Base-by-base conservation (phyloP, 1,140 invertebrate genomes). In the Acromyrmex heyeri region DNA sequence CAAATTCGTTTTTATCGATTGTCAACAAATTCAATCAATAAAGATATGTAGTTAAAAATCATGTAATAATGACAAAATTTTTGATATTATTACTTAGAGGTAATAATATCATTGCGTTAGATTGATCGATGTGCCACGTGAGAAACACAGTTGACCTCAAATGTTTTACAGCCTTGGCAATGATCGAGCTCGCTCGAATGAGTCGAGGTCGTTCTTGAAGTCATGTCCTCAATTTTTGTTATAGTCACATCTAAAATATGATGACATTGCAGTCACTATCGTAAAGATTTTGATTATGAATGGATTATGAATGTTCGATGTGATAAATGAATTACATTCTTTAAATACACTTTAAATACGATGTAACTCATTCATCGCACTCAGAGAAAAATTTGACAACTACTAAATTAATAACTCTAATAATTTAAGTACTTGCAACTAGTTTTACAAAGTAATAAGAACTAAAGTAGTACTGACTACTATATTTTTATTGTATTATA, bases 121-220 rank as follows among this genome's bases (percentile, higher is more conserved):
- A 76, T 16, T 27, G 48, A 79, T 69, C 38, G 12, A 27, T 67
- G 30, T 16, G 2, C 14, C 18, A 44, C 18, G 12, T 24, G 16
- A n/a, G 7, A 75, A 59, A 76, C 24, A 55, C 14, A 21, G 16
- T 24, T 81, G 65, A 27, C 38, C 24, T 38, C 53, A 34, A 24
- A 30, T 53, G 34, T 8, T 18, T 77, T 69, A n/a, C 30, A 57
- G 12, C 86, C 88, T 88, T 86, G 82, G n/a, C 82, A 88, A 53
- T 88, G 75, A 75, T 38, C 48, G 27, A 34, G n/a, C 44, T 50
- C 50, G 38, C 3, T 72, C 30, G 27, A 57, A 30, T 21, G 8
- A 10, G 38, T 10, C 38, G 4, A 48, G 12, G 12, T 7, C 16
- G 50, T 67, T 64, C 50, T 48, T 27, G 18, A 44, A 4, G 12